Evolutionary conservation across 2,888 invertebrate genomes (phyloP), one percentile per base, ranked within the genome.

Genomic region (Drosophila putrida): DNA sequence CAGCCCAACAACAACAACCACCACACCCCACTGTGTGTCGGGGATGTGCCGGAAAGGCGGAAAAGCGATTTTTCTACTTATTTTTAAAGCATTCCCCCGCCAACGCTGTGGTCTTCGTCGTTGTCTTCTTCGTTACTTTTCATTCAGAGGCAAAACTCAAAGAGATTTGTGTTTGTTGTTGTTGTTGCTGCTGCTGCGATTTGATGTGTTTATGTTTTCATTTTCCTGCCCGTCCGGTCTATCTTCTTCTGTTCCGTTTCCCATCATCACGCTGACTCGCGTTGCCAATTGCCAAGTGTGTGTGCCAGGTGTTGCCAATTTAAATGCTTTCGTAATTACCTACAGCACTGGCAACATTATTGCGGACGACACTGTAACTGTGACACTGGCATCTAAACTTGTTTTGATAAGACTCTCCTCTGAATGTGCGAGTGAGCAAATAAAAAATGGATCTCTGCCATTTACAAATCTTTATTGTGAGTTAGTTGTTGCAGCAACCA

Each of bases 51-150:
- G 67, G 66, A 72, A 71, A 75, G 58, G 75, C 80, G 89, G 90
- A 89, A 90, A 89, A 89, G 78, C 80, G 76, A 83, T 89, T 89
- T 86, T 80, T 80, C 78, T 80, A 66, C 77, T 78, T 80, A 82
- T 88, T 80, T 85, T 76, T 80, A 71, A 69, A 80, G 68, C 68
- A 60, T 35, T 50, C 36, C 9, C 11, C 15, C 15, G 8, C 13
- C 27, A 27, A 27, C 50, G 5, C 41, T 39, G 31, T 31, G 35
- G 15, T 36, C 44, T 11, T 28, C 27, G 6, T 35, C 25, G 6
- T 31, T 33, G n/a, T 55, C 46, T 47, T 54, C 59, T 43, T 57
- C 58, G 46, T 44, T 49, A 64, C 65, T 68, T 64, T 81, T 68
- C 69, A 64, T 65, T 59, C 75, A 59, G 49, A 38, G 49, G 54